phyloP scores from a whole-genome alignment of 2,888 invertebrate genomes.

The Desoria tigrina region DNA sequence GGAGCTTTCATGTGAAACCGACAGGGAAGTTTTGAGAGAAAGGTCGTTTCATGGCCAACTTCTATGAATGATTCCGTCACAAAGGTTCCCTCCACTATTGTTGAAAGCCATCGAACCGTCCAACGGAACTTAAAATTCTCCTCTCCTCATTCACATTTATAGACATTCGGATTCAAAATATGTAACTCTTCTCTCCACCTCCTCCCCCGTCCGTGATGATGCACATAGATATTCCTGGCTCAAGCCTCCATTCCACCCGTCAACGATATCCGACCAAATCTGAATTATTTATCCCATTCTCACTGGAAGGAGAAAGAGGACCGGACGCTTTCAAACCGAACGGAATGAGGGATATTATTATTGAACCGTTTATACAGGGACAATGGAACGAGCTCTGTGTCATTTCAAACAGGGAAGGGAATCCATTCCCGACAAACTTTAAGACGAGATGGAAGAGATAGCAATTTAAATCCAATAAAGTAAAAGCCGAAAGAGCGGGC shows the following conservation, averaged over 20 bases:
- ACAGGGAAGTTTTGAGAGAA: constrained; percentile 32
- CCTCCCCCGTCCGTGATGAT: background rate
- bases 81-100: constrained; percentile 24
- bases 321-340: background rate
- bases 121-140: constrained; percentile 32
- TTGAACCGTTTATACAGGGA: no score
- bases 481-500: no score
- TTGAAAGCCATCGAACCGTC: constrained; percentile 30
- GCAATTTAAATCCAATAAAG: no score
- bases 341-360: no score
- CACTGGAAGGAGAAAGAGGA: background rate
- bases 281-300: background rate
- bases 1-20: constrained; percentile 35
- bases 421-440: no score
- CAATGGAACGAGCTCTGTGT: no score
- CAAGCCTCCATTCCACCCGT: background rate
- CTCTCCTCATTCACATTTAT: constrained; percentile 16
- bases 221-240: background rate
- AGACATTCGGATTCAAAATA: constrained; percentile 12
- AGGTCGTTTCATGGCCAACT: constrained; percentile 33
- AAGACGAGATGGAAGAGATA: no score
- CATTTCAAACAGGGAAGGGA: no score
- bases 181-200: background rate
- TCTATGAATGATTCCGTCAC: constrained; percentile 25
- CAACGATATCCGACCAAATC: background rate